Percentiles rank a stretch among this genome's conserved stretches.
Evolutionary conservation across 2,113 vertebrate genomes (phyloP).

Genomic region (Dicaeum eximium): DNA sequence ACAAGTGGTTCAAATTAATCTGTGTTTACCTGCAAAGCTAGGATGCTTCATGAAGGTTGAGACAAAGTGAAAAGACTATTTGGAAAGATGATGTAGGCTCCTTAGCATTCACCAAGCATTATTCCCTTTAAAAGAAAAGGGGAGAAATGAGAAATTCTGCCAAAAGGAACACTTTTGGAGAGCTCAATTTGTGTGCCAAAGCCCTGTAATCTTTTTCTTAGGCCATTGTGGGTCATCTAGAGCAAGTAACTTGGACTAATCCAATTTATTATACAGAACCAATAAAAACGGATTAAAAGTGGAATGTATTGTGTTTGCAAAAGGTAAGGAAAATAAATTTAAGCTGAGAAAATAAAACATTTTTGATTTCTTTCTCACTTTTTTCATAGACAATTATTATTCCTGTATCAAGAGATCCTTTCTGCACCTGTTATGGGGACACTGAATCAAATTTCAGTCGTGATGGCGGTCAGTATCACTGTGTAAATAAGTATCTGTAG

Average conservation of each 20-base stretch:
- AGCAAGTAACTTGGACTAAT: not conserved
- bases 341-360: not conserved
- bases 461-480: slow-evolving; percentile 83
- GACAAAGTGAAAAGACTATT: not conserved
- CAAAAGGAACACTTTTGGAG: not conserved
- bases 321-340: not conserved
- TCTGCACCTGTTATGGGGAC: slow-evolving; percentile 79
- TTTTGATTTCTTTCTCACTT: not conserved
- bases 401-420: slow-evolving; percentile 77
- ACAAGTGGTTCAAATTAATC: not conserved
- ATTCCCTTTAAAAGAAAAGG: not conserved
- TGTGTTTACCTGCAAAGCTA: not conserved
- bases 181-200: not conserved
- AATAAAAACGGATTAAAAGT: not conserved
- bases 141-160: not conserved
- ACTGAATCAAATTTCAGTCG: slow-evolving; percentile 75
- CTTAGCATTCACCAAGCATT: not conserved
- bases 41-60: not conserved
- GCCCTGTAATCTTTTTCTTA: not conserved
- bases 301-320: not conserved
- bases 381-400: slow-evolving; percentile 76
- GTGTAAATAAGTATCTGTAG: not conserved
- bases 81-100: not conserved
- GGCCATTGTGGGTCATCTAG: not conserved
- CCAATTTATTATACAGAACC: not conserved